phyloP scores from a whole-genome alignment of 2,888 invertebrate genomes.

The Athalia rosae region DNA sequence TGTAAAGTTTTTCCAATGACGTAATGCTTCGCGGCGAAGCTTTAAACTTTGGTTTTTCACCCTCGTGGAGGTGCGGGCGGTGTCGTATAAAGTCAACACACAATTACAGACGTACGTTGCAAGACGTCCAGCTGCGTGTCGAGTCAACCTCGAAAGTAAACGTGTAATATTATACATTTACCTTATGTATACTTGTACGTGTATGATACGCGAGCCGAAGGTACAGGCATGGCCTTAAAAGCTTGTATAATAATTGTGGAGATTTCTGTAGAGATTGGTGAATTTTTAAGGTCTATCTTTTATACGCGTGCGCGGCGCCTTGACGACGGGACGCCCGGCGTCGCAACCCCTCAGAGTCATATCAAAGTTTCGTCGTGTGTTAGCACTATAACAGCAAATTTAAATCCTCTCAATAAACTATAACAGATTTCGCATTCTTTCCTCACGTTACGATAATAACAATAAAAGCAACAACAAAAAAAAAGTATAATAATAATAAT shows the following conservation, averaged over 20 bases:
- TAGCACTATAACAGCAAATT: conserved; percentile 24
- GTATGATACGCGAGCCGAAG: not conserved
- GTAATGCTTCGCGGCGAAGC: not conserved
- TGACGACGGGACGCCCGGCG: conserved; percentile 65
- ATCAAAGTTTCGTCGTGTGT: conserved; percentile 59
- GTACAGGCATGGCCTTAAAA: conserved; percentile 38
- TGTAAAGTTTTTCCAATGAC: not conserved
- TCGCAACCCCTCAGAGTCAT: conserved; percentile 51
- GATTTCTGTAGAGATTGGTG: conserved; percentile 27
- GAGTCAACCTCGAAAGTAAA: conserved; percentile 12
- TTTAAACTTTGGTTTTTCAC: not conserved
- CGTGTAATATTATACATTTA: not conserved
- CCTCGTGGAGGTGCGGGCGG: not conserved
- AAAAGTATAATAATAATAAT: not conserved
- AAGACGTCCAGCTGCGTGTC: conserved; percentile 18
- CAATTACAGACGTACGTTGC: not conserved
- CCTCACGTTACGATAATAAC: not conserved
- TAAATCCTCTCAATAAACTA: not conserved
- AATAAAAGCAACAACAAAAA: not conserved
- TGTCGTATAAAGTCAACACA: not conserved
- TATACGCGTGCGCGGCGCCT: conserved; percentile 68
- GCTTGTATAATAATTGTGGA: conserved; percentile 29
- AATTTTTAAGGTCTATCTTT: conserved; percentile 53
- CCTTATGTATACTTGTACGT: not conserved
- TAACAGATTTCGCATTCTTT: not conserved